Conservation (phyloP, 2,797 vertebrate species). For the Rousettus madagascariensis region DNA sequence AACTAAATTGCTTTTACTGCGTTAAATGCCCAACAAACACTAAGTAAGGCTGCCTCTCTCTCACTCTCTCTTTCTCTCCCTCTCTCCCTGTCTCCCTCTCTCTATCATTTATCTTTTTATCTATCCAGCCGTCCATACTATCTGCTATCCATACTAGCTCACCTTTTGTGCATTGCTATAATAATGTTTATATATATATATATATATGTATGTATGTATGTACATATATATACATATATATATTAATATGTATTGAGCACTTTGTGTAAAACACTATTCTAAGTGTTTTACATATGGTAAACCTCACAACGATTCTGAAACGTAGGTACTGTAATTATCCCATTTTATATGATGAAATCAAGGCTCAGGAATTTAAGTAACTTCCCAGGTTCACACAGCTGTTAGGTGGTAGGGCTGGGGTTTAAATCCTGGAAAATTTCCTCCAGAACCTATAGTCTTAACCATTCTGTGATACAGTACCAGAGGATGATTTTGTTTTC, state of each 20-base stretch:
- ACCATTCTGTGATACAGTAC: background rate
- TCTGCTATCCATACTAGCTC: background rate
- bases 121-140: background rate
- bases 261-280: background rate
- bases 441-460: background rate
- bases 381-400: background rate
- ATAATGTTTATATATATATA: background rate
- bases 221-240: too few species aligned
- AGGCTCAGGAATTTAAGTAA: background rate
- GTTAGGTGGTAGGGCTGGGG: background rate
- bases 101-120: background rate
- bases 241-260: background rate
- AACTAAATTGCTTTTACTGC: background rate
- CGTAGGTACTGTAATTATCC: background rate
- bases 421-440: background rate
- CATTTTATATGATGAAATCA: constrained; percentile 29
- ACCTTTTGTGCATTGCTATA: background rate
- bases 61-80: background rate
- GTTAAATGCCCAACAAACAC: background rate
- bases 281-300: background rate
- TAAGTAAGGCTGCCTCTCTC: background rate
- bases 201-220: too few species aligned
- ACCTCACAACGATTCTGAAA: background rate
- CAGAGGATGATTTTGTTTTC: background rate
- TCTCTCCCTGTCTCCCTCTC: background rate